Base-by-base conservation (phyloP, 2,888 invertebrate genomes). In the Villa cingulata region DNA sequence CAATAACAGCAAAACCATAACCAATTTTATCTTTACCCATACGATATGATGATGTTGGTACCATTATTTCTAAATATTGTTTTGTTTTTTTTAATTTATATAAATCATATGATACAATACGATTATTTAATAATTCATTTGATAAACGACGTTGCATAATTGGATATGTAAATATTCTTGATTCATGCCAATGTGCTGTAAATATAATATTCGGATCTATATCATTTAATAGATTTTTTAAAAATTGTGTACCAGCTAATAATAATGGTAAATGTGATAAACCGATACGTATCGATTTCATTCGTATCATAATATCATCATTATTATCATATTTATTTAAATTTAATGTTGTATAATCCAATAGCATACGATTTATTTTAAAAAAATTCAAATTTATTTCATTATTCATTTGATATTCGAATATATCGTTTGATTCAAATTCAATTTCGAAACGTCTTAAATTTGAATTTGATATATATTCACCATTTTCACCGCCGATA, bases 31-130 rank as follows among this genome's bases (percentile, higher is more conserved):
- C 64, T 18, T 85, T 87, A 1, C 96, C 96, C 96, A 97, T 97
- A 58, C 97, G 77, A 65, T 97, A 97, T 1, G 92, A 94, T 62
- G 90, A 91, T 0, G 96, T 94, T 3, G 96, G 96, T 54, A 92
- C 85, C 66, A 84, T 79, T 43, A 96, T 77, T 72, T 96, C 95
- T 57, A 78, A 74, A 51, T 80, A 62, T 16, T 65, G 61, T 48
- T 62, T 55, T 54, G 15, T 47, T 12, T 44, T 17, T 41, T 68
- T 66, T 4, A 66, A 44, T 14, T 55, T 50, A 17, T 61, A 56
- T 29, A 68, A 51, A 55, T 68, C 60, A 32, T 62, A 68, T 43
- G 59, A 59, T 41, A 61, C 55, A 5, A 67, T 57, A 9, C 58
- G 54, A 27, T 60, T 58, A 45, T 64, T 62, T 54, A 68, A 65